phyloP scores from a whole-genome alignment of 2,888 invertebrate species.

The Hydriomena furcata region DNA sequence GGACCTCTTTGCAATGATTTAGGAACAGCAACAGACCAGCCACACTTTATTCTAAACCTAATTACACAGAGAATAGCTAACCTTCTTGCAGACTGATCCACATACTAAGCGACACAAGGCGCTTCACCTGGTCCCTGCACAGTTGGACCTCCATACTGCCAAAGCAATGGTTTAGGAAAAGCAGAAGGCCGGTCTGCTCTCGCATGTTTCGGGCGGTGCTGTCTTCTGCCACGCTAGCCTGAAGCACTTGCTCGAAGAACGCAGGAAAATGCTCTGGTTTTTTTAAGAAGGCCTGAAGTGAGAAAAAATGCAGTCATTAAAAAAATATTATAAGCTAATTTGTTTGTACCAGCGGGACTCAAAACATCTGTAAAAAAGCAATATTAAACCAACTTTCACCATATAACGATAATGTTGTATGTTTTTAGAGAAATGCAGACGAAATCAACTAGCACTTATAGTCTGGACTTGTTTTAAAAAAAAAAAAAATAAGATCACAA shows the following conservation, averaged over 20 bases:
- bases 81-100: conserved; percentile 87
- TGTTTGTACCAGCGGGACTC: background rate
- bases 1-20: too few relatives aligned
- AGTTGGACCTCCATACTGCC: conserved; percentile 98
- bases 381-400: too few relatives aligned
- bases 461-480: too few relatives aligned
- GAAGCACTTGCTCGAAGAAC: conserved; percentile 92
- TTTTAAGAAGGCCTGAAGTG: conserved; percentile 88
- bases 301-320: background rate
- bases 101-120: conserved; percentile 95
- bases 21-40: too few relatives aligned
- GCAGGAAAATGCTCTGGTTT: conserved; percentile 89
- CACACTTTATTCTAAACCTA: background rate
- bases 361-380: too few relatives aligned
- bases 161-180: conserved; percentile 98
- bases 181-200: conserved; percentile 94
- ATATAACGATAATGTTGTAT: too few relatives aligned
- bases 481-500: too few relatives aligned
- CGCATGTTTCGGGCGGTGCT: conserved; percentile 67
- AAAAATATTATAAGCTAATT: too few relatives aligned
- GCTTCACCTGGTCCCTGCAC: conserved; percentile 95
- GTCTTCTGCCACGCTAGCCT: conserved; percentile 87
- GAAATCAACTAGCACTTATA: too few relatives aligned
- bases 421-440: too few relatives aligned
- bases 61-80: background rate